phyloP scores from a whole-genome alignment of 2,797 vertebrate species.

The Rhynchotus rufescens region DNA sequence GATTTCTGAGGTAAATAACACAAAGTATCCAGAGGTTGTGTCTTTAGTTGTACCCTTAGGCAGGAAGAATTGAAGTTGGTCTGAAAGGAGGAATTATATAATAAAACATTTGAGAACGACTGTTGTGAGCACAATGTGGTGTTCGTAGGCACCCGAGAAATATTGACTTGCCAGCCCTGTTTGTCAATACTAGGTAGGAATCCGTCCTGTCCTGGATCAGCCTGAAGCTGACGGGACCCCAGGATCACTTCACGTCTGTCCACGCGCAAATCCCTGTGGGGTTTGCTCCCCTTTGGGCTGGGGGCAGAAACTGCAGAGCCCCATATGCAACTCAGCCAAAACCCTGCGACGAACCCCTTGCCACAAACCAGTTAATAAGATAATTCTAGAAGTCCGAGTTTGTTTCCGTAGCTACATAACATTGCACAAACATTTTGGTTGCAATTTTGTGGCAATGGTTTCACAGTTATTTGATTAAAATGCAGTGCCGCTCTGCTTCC shows the following conservation, averaged over 20 bases:
- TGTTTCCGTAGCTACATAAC: slow-evolving; percentile 86
- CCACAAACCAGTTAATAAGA: slow-evolving; percentile 74
- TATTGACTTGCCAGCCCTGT: neutral
- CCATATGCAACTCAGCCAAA: neutral
- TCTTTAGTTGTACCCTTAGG: neutral
- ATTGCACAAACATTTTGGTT: slow-evolving; percentile 82
- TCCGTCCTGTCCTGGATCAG: neutral
- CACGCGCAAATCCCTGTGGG: neutral
- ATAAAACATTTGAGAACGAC: neutral
- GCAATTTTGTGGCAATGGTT: slow-evolving; percentile 76
- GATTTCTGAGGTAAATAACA: neutral
- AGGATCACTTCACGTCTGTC: neutral
- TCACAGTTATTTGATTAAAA: slow-evolving; percentile 81
- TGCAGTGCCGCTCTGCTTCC: slow-evolving; percentile 46
- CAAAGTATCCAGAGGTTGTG: neutral
- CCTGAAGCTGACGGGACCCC: neutral
- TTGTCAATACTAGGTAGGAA: neutral
- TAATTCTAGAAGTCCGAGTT: slow-evolving; percentile 79
- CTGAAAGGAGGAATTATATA: neutral
- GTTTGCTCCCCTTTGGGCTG: neutral
- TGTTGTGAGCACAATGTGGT: neutral
- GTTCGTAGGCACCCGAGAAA: neutral
- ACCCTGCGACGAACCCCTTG: slow-evolving; percentile 16
- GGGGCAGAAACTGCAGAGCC: neutral
- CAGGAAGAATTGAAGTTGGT: neutral